These are phyloP conservation scores for Criorhina ranunculi DNA, from an alignment of 2,888 invertebrate genomes.

Conservation along the genomic window DNA sequence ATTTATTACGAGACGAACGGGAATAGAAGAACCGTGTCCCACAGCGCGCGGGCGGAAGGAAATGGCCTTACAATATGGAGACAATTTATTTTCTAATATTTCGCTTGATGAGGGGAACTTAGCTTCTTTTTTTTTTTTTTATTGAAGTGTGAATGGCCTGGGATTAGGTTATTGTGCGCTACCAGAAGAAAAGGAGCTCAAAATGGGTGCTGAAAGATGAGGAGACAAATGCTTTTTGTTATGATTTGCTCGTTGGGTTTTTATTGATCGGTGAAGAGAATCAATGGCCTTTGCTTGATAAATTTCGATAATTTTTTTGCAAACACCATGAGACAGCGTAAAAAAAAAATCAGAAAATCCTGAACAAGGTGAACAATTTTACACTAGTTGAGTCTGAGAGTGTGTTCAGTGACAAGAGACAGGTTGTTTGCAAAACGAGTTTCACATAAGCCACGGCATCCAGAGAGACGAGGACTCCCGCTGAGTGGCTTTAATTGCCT, in stretches of 20 bases:
- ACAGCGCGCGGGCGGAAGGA: background rate
- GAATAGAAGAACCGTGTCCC: background rate
- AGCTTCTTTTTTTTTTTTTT: constrained; percentile 39
- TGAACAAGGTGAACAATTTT: no score
- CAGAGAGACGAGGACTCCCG: constrained; percentile 20
- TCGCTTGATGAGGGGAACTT: constrained; percentile 43
- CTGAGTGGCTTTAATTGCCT: constrained; percentile 55
- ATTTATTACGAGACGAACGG: constrained; percentile 47
- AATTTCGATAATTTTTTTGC: constrained; percentile 5
- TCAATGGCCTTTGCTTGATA: constrained; percentile 37
- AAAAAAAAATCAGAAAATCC: no score
- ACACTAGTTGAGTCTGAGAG: no score
- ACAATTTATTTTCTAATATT: constrained; percentile 75
- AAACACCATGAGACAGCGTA: no score
- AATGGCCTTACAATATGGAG: constrained; percentile 51
- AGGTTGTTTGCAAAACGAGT: constrained; percentile 6
- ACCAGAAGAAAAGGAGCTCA: constrained; percentile 35
- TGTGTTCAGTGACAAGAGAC: constrained; percentile 6
- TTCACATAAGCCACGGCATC: constrained; percentile 19
- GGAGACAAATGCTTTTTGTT: constrained; percentile 67
- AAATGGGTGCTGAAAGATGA: constrained; percentile 51
- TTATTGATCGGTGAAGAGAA: constrained; percentile 31
- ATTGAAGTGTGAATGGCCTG: constrained; percentile 69
- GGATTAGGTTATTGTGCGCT: constrained; percentile 45
- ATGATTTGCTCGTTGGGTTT: constrained; percentile 53